Conservation (phyloP, 2,113 vertebrate genomes). For the Pipa parva region DNA sequence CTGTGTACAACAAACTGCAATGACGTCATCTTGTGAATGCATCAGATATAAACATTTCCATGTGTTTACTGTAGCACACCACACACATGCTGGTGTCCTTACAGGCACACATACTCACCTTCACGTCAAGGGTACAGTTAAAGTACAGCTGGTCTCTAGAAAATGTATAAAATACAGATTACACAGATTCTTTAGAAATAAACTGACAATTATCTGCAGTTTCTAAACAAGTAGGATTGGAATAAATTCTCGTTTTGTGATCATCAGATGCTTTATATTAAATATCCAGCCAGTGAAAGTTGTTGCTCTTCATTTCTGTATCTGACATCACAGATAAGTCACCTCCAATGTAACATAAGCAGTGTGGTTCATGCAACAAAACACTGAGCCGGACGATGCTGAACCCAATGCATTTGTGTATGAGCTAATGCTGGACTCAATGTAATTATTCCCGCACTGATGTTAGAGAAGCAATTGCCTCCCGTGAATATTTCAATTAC, state of each 20-base stretch:
- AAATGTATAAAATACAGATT: too few relatives aligned
- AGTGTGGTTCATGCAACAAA: neutral
- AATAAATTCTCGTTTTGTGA: too few relatives aligned
- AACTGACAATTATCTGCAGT: too few relatives aligned
- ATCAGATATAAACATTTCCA: conserved; percentile 30
- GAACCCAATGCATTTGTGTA: neutral
- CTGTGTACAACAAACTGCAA: conserved; percentile 26
- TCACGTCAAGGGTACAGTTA: neutral
- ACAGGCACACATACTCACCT: neutral
- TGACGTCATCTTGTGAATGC: conserved; percentile 21
- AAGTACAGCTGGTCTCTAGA: neutral
- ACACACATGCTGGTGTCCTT: neutral
- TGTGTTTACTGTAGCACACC: neutral
- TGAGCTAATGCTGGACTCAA: neutral
- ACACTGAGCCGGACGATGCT: neutral
- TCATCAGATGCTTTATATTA: too few relatives aligned
- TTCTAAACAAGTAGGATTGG: too few relatives aligned
- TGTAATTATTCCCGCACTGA: neutral
- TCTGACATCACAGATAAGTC: too few relatives aligned
- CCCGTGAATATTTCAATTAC: neutral
- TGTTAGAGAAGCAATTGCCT: neutral
- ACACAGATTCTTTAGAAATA: too few relatives aligned
- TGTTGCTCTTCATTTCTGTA: too few relatives aligned
- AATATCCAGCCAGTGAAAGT: too few relatives aligned
- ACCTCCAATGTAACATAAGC: too few relatives aligned